phyloP scores from a whole-genome alignment of 2,797 vertebrate genomes.

The Hoplostethus mediterraneus region DNA sequence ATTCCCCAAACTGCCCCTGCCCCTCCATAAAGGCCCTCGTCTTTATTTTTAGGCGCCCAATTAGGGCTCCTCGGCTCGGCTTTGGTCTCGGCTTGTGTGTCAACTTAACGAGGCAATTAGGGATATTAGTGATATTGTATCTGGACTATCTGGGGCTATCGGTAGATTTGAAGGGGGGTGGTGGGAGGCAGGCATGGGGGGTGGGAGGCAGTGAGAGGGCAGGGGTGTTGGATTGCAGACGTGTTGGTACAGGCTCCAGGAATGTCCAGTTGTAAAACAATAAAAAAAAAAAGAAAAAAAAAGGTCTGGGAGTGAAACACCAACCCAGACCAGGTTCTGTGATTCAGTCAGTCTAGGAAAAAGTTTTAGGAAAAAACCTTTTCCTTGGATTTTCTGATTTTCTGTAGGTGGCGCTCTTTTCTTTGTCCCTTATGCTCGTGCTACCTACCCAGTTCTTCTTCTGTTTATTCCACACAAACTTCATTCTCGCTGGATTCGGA shows the following conservation, averaged over 20 bases:
- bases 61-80: slow-evolving; percentile 75
- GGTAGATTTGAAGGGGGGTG: slow-evolving; percentile 48
- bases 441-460: too few relatives aligned
- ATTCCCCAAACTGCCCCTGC: slow-evolving; percentile 80
- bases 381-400: too few relatives aligned
- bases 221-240: slow-evolving; percentile 55
- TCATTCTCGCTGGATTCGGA: too few relatives aligned
- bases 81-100: slow-evolving; percentile 72
- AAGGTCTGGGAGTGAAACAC: slow-evolving; percentile 13
- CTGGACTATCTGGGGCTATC: slow-evolving; percentile 51
- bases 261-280: slow-evolving; percentile 30
- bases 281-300: slow-evolving; percentile 8
- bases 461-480: too few relatives aligned
- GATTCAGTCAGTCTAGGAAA: too few relatives aligned
- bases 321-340: background rate
- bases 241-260: slow-evolving; percentile 27
- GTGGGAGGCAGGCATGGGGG: slow-evolving; percentile 30
- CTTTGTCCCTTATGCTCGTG: too few relatives aligned
- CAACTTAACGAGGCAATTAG: slow-evolving; percentile 81
- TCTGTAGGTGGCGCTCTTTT: too few relatives aligned
- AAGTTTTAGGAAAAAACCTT: too few relatives aligned
- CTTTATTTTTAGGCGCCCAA: slow-evolving; percentile 82
- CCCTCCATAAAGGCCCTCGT: slow-evolving; percentile 75
- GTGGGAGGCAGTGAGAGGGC: slow-evolving; percentile 47
- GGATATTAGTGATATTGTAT: slow-evolving; percentile 79